Evolutionary conservation across 2,888 invertebrate species (phyloP).

Genomic region (Macrophya alboannulata): DNA sequence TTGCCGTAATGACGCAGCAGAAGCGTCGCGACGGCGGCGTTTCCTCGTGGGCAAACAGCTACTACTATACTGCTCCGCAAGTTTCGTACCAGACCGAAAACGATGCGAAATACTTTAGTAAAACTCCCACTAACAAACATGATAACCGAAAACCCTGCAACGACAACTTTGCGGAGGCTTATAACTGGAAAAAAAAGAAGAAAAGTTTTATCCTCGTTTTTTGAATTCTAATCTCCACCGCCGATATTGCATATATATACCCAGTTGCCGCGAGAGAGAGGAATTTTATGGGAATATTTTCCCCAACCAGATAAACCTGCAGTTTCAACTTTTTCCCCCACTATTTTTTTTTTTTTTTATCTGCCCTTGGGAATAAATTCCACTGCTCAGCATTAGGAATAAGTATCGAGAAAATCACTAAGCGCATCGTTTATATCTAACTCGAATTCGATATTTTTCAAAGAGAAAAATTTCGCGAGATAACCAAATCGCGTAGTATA

Average conservation of each 20-base stretch:
- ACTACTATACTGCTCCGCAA: slow-evolving; percentile 7
- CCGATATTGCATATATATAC: neutral
- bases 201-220: slow-evolving; percentile 19
- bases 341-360: neutral
- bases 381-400: neutral
- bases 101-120: slow-evolving; percentile 1
- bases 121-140: slow-evolving; percentile 13
- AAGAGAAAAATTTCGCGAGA: neutral
- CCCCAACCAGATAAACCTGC: neutral
- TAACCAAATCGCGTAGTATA: neutral
- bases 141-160: neutral
- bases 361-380: neutral
- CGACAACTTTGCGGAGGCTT: neutral
- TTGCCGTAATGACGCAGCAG: slow-evolving; percentile 37
- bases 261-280: neutral
- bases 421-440: neutral
- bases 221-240: slow-evolving; percentile 17
- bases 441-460: neutral
- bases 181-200: neutral
- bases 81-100: slow-evolving; percentile 12
- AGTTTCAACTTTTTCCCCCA: neutral
- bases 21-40: slow-evolving; percentile 24
- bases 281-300: neutral
- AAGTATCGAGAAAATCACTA: neutral
- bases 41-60: slow-evolving; percentile 35